These are phyloP conservation scores for Natrix natrix DNA, from an alignment of 2,797 vertebrate genomes.

Conservation along the genomic window DNA sequence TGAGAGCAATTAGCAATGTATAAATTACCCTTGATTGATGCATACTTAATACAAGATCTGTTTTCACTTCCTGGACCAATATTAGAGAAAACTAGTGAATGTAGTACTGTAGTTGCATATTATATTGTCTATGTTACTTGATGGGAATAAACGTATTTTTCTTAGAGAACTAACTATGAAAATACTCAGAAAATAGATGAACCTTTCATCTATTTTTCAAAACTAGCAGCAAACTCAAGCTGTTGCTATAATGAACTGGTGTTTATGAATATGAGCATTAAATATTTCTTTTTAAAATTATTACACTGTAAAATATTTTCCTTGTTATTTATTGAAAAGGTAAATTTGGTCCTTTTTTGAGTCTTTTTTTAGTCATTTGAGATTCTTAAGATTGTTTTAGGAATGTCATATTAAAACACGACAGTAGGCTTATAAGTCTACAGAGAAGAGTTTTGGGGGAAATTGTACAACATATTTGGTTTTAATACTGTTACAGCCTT, in stretches of 20 bases:
- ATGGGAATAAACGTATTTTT: not conserved
- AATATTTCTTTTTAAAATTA: conserved; percentile 43
- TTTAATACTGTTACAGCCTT: not conserved
- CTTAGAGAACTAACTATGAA: not conserved
- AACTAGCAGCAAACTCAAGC: not conserved
- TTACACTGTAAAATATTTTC: conserved; percentile 45
- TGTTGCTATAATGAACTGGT: conserved; percentile 61
- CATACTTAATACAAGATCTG: not conserved
- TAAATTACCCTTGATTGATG: not conserved
- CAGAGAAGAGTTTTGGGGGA: not conserved
- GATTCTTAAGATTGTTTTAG: not conserved
- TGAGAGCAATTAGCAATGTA: not conserved
- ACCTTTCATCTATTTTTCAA: not conserved
- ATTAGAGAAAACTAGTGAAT: not conserved
- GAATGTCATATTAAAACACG: not conserved
- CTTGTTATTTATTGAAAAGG: conserved; percentile 46
- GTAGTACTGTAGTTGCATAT: not conserved
- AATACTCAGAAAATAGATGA: not conserved
- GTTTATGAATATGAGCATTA: conserved; percentile 47
- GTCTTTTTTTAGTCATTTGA: not conserved
- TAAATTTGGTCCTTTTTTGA: not conserved
- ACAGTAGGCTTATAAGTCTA: not conserved
- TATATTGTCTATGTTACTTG: not conserved
- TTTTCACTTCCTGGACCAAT: not conserved
- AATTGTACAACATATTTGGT: not conserved